Conservation (phyloP, 2,797 vertebrate genomes). For the Hylomyscus alleni region DNA sequence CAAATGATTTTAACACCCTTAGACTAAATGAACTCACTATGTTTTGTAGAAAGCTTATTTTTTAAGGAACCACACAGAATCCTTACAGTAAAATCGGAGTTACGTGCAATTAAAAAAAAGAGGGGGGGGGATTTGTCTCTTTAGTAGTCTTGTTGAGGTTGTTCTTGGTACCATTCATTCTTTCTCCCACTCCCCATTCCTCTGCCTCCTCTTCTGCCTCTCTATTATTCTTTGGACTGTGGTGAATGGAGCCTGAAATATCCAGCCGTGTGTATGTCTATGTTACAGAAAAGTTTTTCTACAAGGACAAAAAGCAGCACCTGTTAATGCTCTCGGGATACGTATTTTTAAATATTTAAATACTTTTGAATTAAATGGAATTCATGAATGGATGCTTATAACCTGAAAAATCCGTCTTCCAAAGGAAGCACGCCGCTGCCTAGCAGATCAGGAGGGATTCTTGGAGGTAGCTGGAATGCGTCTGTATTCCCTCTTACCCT, state of each 20-base stretch:
- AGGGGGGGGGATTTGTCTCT: conserved; percentile 52
- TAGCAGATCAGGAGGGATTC: not conserved
- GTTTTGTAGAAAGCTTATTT: not conserved
- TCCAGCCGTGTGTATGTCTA: not conserved
- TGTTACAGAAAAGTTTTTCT: conserved; percentile 29
- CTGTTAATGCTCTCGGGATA: not conserved
- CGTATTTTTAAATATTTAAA: conserved; percentile 35
- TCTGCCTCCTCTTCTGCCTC: not conserved
- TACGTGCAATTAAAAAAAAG: not conserved
- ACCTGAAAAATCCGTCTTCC: not conserved
- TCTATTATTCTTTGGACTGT: not conserved
- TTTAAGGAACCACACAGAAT: not conserved
- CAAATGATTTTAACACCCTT: conserved; percentile 55
- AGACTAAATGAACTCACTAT: conserved; percentile 61
- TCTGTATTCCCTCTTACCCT: not conserved
- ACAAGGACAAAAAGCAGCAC: conserved; percentile 2
- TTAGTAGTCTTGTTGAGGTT: not conserved
- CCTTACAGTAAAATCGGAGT: not conserved
- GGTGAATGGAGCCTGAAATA: not conserved
- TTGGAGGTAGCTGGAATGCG: not conserved
- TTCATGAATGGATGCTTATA: not conserved
- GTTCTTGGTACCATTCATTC: conserved; percentile 1
- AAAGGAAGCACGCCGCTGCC: not conserved
- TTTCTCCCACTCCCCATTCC: not conserved
- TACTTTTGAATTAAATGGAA: conserved; percentile 29